Base-by-base conservation (phyloP, 2,888 invertebrate species). In the Mythimna vitellina region DNA sequence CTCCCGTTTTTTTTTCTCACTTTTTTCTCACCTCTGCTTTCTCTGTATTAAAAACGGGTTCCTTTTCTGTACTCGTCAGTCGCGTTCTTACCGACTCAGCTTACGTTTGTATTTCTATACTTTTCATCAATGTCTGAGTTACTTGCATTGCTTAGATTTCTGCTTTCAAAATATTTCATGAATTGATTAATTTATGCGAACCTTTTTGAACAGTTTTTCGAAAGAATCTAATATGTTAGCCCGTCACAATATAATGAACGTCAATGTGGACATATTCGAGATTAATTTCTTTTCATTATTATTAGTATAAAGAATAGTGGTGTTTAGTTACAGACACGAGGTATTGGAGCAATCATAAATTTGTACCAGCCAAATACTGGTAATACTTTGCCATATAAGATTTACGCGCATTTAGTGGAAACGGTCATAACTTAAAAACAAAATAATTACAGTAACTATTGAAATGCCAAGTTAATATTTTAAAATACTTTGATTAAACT, bases 311-410 rank as follows among this genome's bases (percentile, higher is more conserved):
- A 35, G 10, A 32, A 7, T 63, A n/a, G 32, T 64, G n/a, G n/a
- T 29, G 6, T 51, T 14, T 63, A 56, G 32, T 70, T 29, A 58
- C 38, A 38, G 49, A 32, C 49, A 29, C 70, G 29, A 51, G 38
- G 17, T 70, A 20, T 32, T 61, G 60, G 35, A 46, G 25, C 25
- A 72, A 71, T 61, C 42, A 72, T 46, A 72, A 14, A 49, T 29
- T 71, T 54, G 46, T n/a, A 10, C 22, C 46, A 49, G 20, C 61
- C 35, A 46, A 56, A 61, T n/a, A 62, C 35, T 56, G 12, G 25
- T 9, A 38, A 32, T 20, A 9, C 10, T 51, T 32, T 25, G 14
- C 14, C 35, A 56, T 25, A 54, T 35, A 46, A 46, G 17, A 46
- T 46, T 46, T 14, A 38, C 38, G 14, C 14, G 42, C 46, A 0